phyloP scores from a whole-genome alignment of 2,113 vertebrate species.

The Neodon shergylaensis region DNA sequence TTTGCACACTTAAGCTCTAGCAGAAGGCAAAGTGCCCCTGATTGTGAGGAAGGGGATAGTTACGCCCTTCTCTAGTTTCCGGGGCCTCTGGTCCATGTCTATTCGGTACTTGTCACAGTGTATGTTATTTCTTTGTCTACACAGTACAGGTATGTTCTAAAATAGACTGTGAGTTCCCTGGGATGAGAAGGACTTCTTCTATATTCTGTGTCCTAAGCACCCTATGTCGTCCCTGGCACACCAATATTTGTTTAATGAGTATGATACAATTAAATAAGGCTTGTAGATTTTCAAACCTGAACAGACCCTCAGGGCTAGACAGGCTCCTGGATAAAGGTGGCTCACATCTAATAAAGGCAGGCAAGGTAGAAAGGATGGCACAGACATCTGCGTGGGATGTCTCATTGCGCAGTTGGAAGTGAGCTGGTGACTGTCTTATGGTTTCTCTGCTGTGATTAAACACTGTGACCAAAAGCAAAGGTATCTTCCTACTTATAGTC shows the following conservation, averaged over 20 bases:
- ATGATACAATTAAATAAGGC: neutral
- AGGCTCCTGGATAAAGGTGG: neutral
- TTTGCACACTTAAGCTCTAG: neutral
- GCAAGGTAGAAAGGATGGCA: neutral
- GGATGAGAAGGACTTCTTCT: neutral
- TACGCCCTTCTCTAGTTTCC: neutral
- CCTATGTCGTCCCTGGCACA: neutral
- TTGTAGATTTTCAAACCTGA: neutral
- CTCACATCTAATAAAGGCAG: neutral
- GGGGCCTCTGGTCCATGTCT: neutral
- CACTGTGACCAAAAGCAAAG: neutral
- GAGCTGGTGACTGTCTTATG: neutral
- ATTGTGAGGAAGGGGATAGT: neutral
- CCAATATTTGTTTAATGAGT: neutral
- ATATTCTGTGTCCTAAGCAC: neutral
- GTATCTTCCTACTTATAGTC: neutral
- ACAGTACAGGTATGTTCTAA: neutral
- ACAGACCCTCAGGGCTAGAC: neutral
- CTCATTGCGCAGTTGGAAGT: neutral
- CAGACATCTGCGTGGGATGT: neutral
- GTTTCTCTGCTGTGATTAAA: neutral
- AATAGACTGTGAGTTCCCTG: neutral
- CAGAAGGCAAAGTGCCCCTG: neutral
- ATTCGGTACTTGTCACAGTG: neutral
- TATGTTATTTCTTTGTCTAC: conserved; percentile 22